Evolutionary conservation across 2,113 vertebrate species (phyloP), one percentile per base, ranked within the genome.

Genomic region (Syngnathus typhle): DNA sequence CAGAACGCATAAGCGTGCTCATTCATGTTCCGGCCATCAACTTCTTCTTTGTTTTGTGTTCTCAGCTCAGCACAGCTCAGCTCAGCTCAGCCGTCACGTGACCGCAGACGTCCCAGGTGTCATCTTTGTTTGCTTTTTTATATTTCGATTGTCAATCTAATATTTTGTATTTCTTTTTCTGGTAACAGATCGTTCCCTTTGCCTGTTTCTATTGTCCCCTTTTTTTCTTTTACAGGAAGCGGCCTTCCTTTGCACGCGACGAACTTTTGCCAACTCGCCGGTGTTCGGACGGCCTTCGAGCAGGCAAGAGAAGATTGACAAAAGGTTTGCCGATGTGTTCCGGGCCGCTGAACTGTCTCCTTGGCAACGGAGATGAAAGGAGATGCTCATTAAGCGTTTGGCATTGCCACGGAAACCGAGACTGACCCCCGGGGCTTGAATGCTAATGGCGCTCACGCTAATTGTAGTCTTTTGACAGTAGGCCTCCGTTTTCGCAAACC

Each of bases 301-400:
- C 37, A 27, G 8, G 18, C 41, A 21, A 18, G 44, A 47, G 32
- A 59, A 44, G 23, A 12, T 18, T 11, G 54, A 36, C 41, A 51
- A 52, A 67, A 69, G 55, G 70, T 41, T 54, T 32, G 41, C 52
- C 63, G 18, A 69, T 39, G 64, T 67, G 66, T 63, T 39, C 5
- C 6, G 18, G 27, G 5, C 13, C 68, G 65, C 59, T 9, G 18
- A 5, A 69, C 60, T 2, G 70, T 84, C 13, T 1, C 84, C 82
- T 75, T 59, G 78, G 82, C 64, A 84, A 88, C 86, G 64, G 64
- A 64, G 76, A 76, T 83, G 68, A 85, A 85, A 83, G 78, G 62
- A 68, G 70, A 69, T 47, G 67, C 73, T 75, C 73, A 66, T 77
- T 79, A 75, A 70, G 62, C 73, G 41, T 43, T 67, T 74, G 47